phyloP scores from a whole-genome alignment of 2,797 vertebrate genomes.

The Falco cherrug region DNA sequence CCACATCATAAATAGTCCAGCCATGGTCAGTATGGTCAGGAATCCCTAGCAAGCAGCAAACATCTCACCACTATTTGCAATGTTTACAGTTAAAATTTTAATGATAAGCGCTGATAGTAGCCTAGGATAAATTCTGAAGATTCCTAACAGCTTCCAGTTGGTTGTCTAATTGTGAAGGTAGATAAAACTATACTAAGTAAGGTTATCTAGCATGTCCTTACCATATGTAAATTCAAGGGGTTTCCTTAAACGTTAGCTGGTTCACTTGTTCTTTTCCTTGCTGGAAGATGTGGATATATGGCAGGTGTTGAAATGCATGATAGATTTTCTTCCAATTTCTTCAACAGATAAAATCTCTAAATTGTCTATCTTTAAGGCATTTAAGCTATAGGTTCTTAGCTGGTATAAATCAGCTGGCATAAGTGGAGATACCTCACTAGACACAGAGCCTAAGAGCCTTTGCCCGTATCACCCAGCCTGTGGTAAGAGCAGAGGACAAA shows the following conservation, averaged over 20 bases:
- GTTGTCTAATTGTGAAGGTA: not conserved
- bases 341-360: not conserved
- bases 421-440: not conserved
- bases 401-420: not conserved
- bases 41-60: not conserved
- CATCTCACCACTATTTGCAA: not conserved
- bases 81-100: not conserved
- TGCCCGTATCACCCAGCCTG: not conserved
- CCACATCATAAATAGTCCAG: not conserved
- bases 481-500: not conserved
- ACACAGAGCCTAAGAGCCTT: not conserved
- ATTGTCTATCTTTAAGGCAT: not conserved
- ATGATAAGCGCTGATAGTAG: not conserved
- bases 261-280: conserved; percentile 15
- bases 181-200: not conserved
- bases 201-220: not conserved
- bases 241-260: conserved; percentile 7
- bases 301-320: not conserved
- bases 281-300: not conserved
- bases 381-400: not conserved
- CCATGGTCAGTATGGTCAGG: not conserved
- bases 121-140: not conserved
- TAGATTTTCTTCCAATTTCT: not conserved
- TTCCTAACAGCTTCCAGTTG: not conserved
- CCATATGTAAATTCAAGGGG: not conserved